phyloP scores from a whole-genome alignment of 2,888 invertebrate genomes.

The Trichogramma dendrolimi region DNA sequence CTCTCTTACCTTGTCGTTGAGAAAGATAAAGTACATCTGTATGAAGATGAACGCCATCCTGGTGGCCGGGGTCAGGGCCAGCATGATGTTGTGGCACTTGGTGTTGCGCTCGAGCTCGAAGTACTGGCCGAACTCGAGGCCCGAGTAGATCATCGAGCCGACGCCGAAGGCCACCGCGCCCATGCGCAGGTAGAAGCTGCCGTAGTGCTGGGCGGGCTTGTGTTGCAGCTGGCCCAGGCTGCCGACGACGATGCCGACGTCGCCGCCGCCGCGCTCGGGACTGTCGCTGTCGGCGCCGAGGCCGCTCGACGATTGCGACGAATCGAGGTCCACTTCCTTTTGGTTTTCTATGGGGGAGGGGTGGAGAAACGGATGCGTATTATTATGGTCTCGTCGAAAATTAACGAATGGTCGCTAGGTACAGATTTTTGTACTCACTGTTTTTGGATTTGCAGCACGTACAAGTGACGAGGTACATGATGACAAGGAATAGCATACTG shows the following conservation, averaged over 20 bases:
- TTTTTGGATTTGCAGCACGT: slow-evolving; percentile 59
- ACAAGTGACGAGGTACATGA: slow-evolving; percentile 72
- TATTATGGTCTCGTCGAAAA: neutral
- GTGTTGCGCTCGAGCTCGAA: slow-evolving; percentile 88
- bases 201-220: slow-evolving; percentile 70
- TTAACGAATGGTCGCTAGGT: neutral
- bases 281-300: slow-evolving; percentile 48
- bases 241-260: neutral
- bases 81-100: slow-evolving; percentile 85
- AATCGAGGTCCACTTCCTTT: slow-evolving; percentile 50
- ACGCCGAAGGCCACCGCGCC: slow-evolving; percentile 95
- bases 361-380: neutral
- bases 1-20: slow-evolving; percentile 81
- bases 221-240: neutral
- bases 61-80: slow-evolving; percentile 85
- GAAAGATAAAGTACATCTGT: slow-evolving; percentile 97
- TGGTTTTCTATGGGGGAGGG: slow-evolving; percentile 39
- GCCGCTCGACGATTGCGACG: slow-evolving; percentile 48
- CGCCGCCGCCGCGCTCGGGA: slow-evolving; percentile 35
- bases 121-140: slow-evolving; percentile 90
- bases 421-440: slow-evolving; percentile 37
- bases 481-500: slow-evolving; percentile 78
- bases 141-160: slow-evolving; percentile 95
- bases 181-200: slow-evolving; percentile 88
- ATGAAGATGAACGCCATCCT: slow-evolving; percentile 95